phyloP scores from a whole-genome alignment of 2,797 vertebrate genomes.

The Phalanger gymnotis region DNA sequence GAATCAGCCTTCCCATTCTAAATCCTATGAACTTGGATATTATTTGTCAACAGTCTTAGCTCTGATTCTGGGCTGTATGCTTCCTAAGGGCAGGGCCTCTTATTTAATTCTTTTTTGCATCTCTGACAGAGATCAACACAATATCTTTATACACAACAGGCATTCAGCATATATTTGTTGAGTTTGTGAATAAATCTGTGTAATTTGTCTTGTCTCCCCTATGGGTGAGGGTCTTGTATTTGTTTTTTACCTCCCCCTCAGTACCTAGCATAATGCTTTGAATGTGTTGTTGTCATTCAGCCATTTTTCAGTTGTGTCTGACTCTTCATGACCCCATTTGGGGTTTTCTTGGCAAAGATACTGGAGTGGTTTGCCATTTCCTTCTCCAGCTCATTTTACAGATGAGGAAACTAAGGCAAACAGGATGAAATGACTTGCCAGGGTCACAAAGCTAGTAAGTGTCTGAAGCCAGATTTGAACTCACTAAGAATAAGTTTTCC shows the following conservation, averaged over 20 bases:
- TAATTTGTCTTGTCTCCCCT: neutral
- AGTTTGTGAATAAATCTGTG: neutral
- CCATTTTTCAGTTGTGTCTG: neutral
- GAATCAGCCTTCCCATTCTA: too few relatives aligned
- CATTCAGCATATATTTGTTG: too few relatives aligned
- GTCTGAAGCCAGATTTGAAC: neutral
- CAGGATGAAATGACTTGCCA: neutral
- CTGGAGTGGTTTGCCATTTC: neutral
- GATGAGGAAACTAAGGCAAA: neutral
- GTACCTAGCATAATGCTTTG: neutral
- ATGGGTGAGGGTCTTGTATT: neutral
- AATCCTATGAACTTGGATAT: too few relatives aligned
- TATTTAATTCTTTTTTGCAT: too few relatives aligned
- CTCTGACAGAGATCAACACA: too few relatives aligned
- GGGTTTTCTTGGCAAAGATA: neutral
- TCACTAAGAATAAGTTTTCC: neutral
- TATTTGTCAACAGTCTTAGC: too few relatives aligned
- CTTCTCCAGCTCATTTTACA: neutral
- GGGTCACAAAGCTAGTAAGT: neutral
- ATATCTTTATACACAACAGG: neutral
- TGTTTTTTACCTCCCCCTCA: neutral
- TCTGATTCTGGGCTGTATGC: too few relatives aligned
- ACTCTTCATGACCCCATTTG: neutral
- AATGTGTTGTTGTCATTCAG: neutral
- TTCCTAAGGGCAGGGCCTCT: too few relatives aligned